Conservation (phyloP, 1,140 invertebrate genomes). For the Orchestia grillus region DNA sequence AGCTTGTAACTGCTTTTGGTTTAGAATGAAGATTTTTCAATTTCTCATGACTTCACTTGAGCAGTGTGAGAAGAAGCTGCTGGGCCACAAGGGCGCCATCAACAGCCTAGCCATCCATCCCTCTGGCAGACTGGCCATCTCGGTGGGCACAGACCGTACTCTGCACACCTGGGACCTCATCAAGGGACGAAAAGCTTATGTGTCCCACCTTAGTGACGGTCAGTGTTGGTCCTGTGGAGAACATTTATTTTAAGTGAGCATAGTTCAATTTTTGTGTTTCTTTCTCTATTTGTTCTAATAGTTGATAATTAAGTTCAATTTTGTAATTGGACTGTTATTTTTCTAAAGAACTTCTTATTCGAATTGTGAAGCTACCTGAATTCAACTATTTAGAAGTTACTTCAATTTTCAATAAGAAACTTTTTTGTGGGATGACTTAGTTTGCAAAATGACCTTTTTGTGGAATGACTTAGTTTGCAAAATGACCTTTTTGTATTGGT, state of each 20-base stretch:
- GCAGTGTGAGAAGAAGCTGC: conserved; percentile 79
- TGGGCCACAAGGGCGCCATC: conserved; percentile 73
- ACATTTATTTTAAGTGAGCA: background rate
- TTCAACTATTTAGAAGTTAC: background rate
- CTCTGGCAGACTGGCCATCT: conserved; percentile 88
- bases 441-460: too few relatives aligned
- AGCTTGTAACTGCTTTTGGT: too few relatives aligned
- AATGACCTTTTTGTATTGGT: too few relatives aligned
- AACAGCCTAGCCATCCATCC: conserved; percentile 86
- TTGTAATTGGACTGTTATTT: background rate
- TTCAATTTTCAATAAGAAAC: background rate
- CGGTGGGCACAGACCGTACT: conserved; percentile 85
- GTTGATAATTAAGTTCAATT: background rate
- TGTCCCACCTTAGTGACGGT: conserved; percentile 81
- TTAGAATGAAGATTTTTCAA: too few relatives aligned
- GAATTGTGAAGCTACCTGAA: too few relatives aligned
- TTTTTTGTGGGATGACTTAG: too few relatives aligned
- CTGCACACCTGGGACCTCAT: conserved; percentile 94
- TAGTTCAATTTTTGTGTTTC: background rate
- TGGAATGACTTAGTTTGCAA: too few relatives aligned
- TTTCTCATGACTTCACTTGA: background rate
- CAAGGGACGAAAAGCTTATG: conserved; percentile 89
- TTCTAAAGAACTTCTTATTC: background rate
- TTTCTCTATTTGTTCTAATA: background rate
- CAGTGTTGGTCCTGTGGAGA: conserved; percentile 53